These are phyloP conservation scores for Hydrotaea diabolus DNA, from an alignment of 2,888 invertebrate species.

Conservation along the genomic window DNA sequence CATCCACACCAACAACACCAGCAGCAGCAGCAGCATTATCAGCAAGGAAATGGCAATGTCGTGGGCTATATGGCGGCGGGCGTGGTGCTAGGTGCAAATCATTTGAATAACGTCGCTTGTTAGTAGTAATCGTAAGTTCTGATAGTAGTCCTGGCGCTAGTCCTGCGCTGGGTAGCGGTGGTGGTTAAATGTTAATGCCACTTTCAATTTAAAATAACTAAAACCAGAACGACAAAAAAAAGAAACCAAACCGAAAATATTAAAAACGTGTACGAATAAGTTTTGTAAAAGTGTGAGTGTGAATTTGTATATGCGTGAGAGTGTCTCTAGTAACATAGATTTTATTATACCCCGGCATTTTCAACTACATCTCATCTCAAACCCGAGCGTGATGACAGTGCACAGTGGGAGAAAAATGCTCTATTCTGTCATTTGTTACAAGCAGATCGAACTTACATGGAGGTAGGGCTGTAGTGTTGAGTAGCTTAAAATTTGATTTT, in stretches of 20 bases:
- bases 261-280: constrained; percentile 37
- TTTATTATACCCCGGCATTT: neutral
- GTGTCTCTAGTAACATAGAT: neutral
- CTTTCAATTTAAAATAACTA: constrained; percentile 47
- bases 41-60: constrained; percentile 73
- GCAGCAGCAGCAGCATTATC: constrained; percentile 70
- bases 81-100: constrained; percentile 79
- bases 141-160: neutral
- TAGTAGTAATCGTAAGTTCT: constrained; percentile 70
- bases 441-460: no score
- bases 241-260: constrained; percentile 19
- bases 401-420: neutral
- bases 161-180: constrained; percentile 7
- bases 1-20: constrained; percentile 68
- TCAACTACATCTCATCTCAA: neutral
- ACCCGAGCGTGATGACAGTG: neutral
- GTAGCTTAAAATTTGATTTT: no score
- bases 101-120: constrained; percentile 78
- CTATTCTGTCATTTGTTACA: no score
- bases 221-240: neutral
- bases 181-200: constrained; percentile 62
- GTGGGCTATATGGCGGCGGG: constrained; percentile 79
- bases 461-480: no score
- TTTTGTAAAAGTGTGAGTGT: constrained; percentile 43
- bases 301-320: constrained; percentile 38